These are phyloP conservation scores for Probaryconus sp. DNA, from an alignment of 1,140 invertebrate species.

Conservation along the genomic window DNA sequence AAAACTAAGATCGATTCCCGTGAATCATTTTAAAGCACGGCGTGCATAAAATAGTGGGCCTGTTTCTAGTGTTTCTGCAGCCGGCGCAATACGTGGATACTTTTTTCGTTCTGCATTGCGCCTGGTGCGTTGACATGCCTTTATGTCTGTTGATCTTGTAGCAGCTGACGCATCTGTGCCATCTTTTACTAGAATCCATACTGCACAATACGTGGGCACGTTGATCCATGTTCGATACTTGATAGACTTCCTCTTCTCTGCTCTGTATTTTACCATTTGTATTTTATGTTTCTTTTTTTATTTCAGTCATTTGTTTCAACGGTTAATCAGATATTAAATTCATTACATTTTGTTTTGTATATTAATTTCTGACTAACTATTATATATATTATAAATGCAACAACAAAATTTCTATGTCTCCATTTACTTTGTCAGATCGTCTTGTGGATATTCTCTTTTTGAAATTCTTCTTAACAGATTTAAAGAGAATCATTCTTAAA, in stretches of 20 bases:
- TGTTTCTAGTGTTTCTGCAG: constrained; percentile 52
- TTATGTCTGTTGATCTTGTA: constrained; percentile 49
- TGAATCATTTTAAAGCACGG: constrained; percentile 43
- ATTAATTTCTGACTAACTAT: not conserved
- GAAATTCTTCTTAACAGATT: too few species aligned
- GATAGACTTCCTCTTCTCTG: too few species aligned
- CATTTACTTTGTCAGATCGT: too few species aligned
- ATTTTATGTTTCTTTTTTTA: constrained; percentile 44
- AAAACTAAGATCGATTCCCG: not conserved
- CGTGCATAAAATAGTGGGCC: constrained; percentile 44
- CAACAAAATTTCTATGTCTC: not conserved
- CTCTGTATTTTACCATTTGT: constrained; percentile 52
- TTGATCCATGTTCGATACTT: constrained; percentile 22
- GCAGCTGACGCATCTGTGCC: constrained; percentile 49
- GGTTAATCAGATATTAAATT: constrained; percentile 19
- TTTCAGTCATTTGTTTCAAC: constrained; percentile 11
- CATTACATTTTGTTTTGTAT: constrained; percentile 13
- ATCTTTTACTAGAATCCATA: constrained; percentile 50
- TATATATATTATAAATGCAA: not conserved
- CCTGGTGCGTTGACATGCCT: constrained; percentile 54
- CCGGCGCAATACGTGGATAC: constrained; percentile 52
- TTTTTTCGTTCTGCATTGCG: constrained; percentile 56
- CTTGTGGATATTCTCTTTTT: too few species aligned
- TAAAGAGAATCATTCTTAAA: too few species aligned
- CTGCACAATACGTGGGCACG: constrained; percentile 40